Conservation (phyloP, 2,797 vertebrate species). For the Sebastes matsubarae region DNA sequence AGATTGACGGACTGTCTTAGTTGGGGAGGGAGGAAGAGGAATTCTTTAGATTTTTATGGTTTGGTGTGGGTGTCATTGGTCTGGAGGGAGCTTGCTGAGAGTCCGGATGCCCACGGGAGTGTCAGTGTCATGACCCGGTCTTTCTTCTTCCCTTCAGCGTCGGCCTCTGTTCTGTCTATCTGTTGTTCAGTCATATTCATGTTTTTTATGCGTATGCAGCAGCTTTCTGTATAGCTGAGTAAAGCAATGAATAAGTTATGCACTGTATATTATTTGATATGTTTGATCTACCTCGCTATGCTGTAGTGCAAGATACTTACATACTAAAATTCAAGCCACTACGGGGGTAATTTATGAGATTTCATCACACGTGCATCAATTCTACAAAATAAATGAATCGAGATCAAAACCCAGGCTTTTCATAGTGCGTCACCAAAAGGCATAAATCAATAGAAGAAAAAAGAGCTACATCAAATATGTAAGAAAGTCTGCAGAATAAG, state of each 20-base stretch:
- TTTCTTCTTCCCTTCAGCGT: slow-evolving; percentile 5
- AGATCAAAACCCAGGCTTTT: neutral
- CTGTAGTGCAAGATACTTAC: too few species aligned
- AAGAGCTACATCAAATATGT: neutral
- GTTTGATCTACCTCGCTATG: neutral
- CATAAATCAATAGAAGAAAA: neutral
- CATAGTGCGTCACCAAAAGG: neutral
- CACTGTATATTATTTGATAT: neutral
- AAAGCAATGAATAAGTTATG: neutral
- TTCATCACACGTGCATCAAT: neutral
- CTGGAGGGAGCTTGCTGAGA: neutral
- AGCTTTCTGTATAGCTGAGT: neutral
- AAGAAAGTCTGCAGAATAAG: neutral
- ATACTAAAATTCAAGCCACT: neutral
- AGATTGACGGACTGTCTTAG: slow-evolving; percentile 32
- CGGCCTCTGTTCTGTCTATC: neutral
- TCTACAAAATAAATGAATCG: neutral
- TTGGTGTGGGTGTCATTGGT: neutral
- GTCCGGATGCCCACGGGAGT: neutral
- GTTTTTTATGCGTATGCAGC: neutral
- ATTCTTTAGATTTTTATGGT: neutral
- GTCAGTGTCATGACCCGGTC: slow-evolving; percentile 24
- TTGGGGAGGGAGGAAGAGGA: neutral
- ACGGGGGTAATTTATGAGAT: neutral
- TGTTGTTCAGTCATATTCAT: neutral